A percentile compares a stretch with the other conserved stretches of the same genome.
Conservation (phyloP, 2,888 invertebrate species). For the Tipula helvola region DNA sequence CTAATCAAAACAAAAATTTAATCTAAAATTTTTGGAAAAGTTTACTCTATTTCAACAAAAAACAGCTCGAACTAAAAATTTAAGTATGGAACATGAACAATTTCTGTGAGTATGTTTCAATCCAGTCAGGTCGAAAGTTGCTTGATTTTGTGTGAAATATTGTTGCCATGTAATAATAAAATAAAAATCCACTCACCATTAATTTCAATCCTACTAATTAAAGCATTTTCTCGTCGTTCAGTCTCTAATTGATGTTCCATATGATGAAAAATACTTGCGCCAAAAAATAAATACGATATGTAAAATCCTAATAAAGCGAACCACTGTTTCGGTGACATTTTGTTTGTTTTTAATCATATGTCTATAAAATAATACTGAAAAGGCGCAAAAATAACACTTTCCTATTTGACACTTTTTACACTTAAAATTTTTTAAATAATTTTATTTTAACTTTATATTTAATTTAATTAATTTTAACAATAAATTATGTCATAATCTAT, state of each 20-base stretch:
- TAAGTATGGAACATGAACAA: no score
- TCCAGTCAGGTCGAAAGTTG: no score
- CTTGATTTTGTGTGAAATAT: no score
- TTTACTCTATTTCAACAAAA: no score
- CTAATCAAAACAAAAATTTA: no score
- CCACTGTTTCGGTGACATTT: slow-evolving; percentile 73
- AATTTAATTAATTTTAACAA: not conserved
- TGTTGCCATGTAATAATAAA: not conserved
- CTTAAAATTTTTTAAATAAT: not conserved
- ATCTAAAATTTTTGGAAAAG: no score
- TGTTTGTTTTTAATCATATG: not conserved
- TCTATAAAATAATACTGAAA: not conserved
- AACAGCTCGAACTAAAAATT: no score
- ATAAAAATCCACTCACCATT: slow-evolving; percentile 44
- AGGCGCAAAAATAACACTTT: not conserved
- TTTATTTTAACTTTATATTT: not conserved
- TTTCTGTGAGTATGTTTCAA: no score
- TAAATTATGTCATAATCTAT: not conserved
- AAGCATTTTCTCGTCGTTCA: slow-evolving; percentile 43
- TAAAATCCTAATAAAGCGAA: slow-evolving; percentile 61
- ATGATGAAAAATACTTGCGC: slow-evolving; percentile 75
- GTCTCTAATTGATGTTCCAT: slow-evolving; percentile 65
- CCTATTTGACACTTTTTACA: not conserved
- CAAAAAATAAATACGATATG: slow-evolving; percentile 62
- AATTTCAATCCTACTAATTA: slow-evolving; percentile 51